phyloP scores from a whole-genome alignment of 2,888 invertebrate genomes.

The Latrodectus elegans region DNA sequence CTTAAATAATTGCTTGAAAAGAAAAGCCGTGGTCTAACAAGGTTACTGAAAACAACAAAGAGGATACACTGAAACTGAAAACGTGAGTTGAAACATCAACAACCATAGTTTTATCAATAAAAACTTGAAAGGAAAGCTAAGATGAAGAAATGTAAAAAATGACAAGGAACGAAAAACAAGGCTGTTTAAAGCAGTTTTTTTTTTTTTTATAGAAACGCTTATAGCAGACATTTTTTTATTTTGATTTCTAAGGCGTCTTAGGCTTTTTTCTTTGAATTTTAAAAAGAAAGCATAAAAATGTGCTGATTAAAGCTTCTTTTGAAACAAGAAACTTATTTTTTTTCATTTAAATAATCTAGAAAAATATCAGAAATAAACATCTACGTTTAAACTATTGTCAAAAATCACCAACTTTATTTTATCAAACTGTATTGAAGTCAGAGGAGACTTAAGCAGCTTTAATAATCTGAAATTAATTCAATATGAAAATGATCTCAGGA shows the following conservation, averaged over 20 bases:
- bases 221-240: conserved; percentile 11
- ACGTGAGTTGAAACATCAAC: conserved; percentile 54
- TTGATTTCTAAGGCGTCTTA: neutral
- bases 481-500: too few relatives aligned
- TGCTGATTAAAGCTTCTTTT: conserved; percentile 4
- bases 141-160: conserved; percentile 22
- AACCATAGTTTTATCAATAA: conserved; percentile 48
- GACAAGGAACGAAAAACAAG: conserved; percentile 16
- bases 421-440: too few relatives aligned
- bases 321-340: neutral
- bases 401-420: too few relatives aligned
- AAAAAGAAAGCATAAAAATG: neutral
- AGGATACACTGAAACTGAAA: conserved; percentile 18
- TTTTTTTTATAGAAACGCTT: neutral
- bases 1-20: conserved; percentile 39
- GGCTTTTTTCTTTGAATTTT: neutral
- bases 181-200: neutral
- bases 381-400: too few relatives aligned
- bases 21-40: conserved; percentile 50
- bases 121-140: conserved; percentile 40
- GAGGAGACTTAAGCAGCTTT: too few relatives aligned
- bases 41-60: conserved; percentile 48
- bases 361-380: too few relatives aligned
- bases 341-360: neutral
- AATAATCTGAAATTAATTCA: too few relatives aligned